These are phyloP conservation scores for Linurgus olivaceus DNA, from an alignment of 2,797 vertebrate species.

Conservation along the genomic window DNA sequence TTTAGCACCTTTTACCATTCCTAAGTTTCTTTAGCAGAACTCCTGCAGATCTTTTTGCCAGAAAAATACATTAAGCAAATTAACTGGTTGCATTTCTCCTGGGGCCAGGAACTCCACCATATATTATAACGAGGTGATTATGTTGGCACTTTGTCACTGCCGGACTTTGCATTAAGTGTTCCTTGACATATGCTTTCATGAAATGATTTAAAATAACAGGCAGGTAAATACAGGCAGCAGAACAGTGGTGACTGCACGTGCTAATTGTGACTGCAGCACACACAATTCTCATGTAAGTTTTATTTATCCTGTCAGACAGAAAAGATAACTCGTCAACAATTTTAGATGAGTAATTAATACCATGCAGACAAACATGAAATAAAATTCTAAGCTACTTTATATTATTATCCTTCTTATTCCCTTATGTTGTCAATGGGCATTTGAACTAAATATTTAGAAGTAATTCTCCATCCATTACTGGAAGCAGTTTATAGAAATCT, in stretches of 20 bases:
- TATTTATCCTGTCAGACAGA: neutral
- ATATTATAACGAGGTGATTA: slow-evolving; percentile 41
- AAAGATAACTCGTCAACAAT: neutral
- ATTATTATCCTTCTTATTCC: neutral
- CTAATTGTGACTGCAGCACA: neutral
- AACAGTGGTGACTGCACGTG: neutral
- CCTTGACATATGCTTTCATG: slow-evolving; percentile 1
- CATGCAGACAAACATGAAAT: neutral
- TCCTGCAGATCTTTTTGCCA: neutral
- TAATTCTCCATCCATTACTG: neutral
- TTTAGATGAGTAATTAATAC: neutral
- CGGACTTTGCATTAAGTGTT: slow-evolving; percentile 48
- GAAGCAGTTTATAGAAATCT: neutral
- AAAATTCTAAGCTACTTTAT: neutral
- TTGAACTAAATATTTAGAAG: neutral
- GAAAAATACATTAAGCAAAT: slow-evolving; percentile 19
- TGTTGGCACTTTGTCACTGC: slow-evolving; percentile 34
- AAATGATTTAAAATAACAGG: slow-evolving; percentile 56
- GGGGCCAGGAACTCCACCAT: neutral
- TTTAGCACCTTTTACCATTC: neutral
- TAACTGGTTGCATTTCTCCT: slow-evolving; percentile 19
- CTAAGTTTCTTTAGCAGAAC: neutral
- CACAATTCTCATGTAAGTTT: neutral
- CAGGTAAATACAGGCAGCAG: slow-evolving; percentile 16
- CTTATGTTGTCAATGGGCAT: neutral